These are phyloP conservation scores for Cistogaster globosa DNA, from an alignment of 2,888 invertebrate species.

Conservation along the genomic window DNA sequence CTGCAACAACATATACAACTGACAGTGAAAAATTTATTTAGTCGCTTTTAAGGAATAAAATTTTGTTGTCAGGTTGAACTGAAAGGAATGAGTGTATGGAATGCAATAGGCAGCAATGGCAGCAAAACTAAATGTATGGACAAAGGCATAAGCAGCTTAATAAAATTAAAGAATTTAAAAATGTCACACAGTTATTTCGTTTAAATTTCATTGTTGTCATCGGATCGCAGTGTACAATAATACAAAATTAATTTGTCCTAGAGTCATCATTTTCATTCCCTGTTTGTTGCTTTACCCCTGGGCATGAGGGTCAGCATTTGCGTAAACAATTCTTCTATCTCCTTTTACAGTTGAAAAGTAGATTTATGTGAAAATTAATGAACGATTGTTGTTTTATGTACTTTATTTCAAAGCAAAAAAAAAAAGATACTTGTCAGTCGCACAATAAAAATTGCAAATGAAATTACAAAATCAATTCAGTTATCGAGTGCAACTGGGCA, in stretches of 20 bases:
- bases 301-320: too few relatives aligned
- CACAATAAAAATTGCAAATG: conserved; percentile 55
- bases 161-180: conserved; percentile 39
- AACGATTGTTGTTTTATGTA: conserved; percentile 33
- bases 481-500: too few relatives aligned
- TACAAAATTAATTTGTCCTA: conserved; percentile 1
- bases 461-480: conserved; percentile 49
- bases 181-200: conserved; percentile 51
- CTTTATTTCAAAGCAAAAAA: background rate
- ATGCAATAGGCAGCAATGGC: background rate
- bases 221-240: conserved; percentile 60
- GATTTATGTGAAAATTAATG: conserved; percentile 63
- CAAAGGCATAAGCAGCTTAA: conserved; percentile 4
- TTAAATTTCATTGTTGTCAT: conserved; percentile 57
- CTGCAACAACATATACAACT: conserved; percentile 5
- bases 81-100: conserved; percentile 31
- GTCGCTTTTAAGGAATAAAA: conserved; percentile 64
- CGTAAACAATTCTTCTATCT: too few relatives aligned
- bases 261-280: background rate
- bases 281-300: background rate
- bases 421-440: conserved; percentile 6
- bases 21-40: conserved; percentile 71
- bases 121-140: too few relatives aligned
- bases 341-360: conserved; percentile 44
- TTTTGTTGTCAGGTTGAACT: conserved; percentile 60